Evolutionary conservation across 1,140 invertebrate species (phyloP).

Genomic region (Diorhabda carinulata): DNA sequence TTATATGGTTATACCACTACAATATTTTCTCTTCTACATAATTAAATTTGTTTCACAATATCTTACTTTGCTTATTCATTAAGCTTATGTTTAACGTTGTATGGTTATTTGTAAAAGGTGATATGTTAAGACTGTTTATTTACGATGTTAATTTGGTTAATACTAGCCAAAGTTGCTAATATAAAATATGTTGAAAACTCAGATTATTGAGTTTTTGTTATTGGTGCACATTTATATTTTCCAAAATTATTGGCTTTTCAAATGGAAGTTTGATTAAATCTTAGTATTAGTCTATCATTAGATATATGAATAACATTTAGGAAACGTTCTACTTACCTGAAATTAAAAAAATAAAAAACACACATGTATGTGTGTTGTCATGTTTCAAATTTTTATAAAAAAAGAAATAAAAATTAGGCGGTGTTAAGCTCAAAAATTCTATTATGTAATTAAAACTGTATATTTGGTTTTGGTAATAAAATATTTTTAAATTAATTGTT

Average conservation of each 20-base stretch:
- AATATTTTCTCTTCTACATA: too few relatives aligned
- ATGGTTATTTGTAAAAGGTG: too few relatives aligned
- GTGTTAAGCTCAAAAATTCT: conserved; percentile 19
- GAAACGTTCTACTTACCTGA: background rate
- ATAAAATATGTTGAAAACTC: too few relatives aligned
- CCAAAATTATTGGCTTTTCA: background rate
- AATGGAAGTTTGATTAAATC: background rate
- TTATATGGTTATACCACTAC: too few relatives aligned
- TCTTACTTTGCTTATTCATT: too few relatives aligned
- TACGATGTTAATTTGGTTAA: too few relatives aligned
- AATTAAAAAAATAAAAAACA: background rate
- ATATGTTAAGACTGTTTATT: too few relatives aligned
- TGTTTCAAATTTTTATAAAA: conserved; percentile 1
- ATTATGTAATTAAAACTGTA: conserved; percentile 18
- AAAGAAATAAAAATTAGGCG: conserved; percentile 6
- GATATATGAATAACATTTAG: background rate
- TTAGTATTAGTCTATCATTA: conserved; percentile 4
- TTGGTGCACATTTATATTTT: too few relatives aligned
- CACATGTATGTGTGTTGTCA: background rate
- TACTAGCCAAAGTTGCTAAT: too few relatives aligned
- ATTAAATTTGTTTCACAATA: too few relatives aligned
- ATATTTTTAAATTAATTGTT: background rate
- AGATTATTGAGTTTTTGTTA: too few relatives aligned
- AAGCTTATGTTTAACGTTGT: too few relatives aligned
- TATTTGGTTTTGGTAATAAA: conserved; percentile 23